phyloP scores from a whole-genome alignment of 1,140 invertebrate genomes.

The Cylas formicarius region DNA sequence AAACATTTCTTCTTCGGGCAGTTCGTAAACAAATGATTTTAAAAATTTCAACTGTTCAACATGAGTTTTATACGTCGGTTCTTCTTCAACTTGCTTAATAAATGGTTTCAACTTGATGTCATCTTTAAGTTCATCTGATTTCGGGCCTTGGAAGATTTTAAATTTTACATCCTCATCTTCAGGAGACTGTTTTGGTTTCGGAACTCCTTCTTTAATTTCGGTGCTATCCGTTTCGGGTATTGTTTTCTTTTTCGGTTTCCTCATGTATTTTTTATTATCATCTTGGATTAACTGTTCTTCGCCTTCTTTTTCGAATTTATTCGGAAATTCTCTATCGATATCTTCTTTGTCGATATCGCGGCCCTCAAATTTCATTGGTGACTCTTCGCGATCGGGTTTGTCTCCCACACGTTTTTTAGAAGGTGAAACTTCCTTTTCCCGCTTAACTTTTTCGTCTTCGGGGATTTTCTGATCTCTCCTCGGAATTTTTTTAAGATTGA shows the following conservation, averaged over 20 bases:
- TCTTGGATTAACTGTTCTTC: conserved; percentile 26
- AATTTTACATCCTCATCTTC: conserved; percentile 11
- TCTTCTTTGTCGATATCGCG: conserved; percentile 27
- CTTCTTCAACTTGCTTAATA: conserved; percentile 15
- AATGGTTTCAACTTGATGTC: conserved; percentile 22
- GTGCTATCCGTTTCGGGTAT: conserved; percentile 32
- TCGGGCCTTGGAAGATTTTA: conserved; percentile 23
- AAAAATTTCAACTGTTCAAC: conserved; percentile 11
- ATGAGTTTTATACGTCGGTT: conserved; percentile 9
- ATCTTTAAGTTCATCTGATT: conserved; percentile 15
- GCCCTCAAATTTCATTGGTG: conserved; percentile 22
- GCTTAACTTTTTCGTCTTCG: conserved; percentile 21
- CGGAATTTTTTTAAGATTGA: conserved; percentile 35
- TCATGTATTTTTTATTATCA: conserved; percentile 32
- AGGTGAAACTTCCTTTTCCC: conserved; percentile 31
- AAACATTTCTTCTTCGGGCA: conserved; percentile 15
- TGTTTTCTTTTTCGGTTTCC: conserved; percentile 36
- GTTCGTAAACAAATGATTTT: conserved; percentile 11
- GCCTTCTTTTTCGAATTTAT: conserved; percentile 29
- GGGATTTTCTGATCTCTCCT: conserved; percentile 29
- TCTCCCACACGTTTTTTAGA: conserved; percentile 35
- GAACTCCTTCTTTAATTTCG: conserved; percentile 19
- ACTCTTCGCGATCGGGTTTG: conserved; percentile 30
- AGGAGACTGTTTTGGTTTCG: conserved; percentile 13
- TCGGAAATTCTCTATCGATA: conserved; percentile 23